These are phyloP conservation scores for Medauroidea extradentata DNA, from an alignment of 1,140 invertebrate genomes.

Conservation along the genomic window DNA sequence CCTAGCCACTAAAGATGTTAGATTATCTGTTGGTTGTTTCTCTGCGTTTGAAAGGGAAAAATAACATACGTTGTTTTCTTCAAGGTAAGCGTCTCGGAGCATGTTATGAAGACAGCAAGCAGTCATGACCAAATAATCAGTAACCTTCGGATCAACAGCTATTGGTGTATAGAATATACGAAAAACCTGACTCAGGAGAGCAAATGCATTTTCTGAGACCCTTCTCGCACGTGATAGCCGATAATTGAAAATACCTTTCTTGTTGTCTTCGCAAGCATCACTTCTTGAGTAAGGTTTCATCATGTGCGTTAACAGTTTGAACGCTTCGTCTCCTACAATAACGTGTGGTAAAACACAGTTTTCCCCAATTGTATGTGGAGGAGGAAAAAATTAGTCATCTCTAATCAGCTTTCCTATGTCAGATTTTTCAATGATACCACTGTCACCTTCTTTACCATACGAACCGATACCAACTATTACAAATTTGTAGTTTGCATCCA, in stretches of 20 bases:
- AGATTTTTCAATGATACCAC: slow-evolving; percentile 7
- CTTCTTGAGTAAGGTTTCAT: slow-evolving; percentile 35
- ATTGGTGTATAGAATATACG: slow-evolving; percentile 23
- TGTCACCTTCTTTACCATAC: slow-evolving; percentile 37
- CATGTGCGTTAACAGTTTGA: slow-evolving; percentile 29
- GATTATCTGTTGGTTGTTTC: slow-evolving; percentile 7
- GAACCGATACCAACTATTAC: slow-evolving; percentile 37
- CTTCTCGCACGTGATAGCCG: slow-evolving; percentile 26
- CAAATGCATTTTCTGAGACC: slow-evolving; percentile 28
- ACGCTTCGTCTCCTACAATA: slow-evolving; percentile 39
- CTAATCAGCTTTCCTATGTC: not conserved
- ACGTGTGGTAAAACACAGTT: slow-evolving; percentile 28
- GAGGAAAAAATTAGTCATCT: slow-evolving; percentile 3
- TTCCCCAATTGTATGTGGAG: slow-evolving; percentile 21
- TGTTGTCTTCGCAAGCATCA: slow-evolving; percentile 16
- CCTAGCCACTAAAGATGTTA: slow-evolving; percentile 13
- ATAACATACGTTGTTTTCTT: slow-evolving; percentile 3
- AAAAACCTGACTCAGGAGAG: slow-evolving; percentile 18
- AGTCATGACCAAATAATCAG: not conserved
- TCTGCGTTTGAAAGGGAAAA: slow-evolving; percentile 1
- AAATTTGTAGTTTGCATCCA: slow-evolving; percentile 39
- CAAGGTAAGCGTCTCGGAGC: slow-evolving; percentile 15
- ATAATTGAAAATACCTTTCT: slow-evolving; percentile 30
- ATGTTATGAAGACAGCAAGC: slow-evolving; percentile 16
- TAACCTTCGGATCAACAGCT: slow-evolving; percentile 11